Evolutionary conservation across 2,888 invertebrate genomes (phyloP), one percentile per base, ranked within the genome.

Genomic region (Pristionchus fissidentatus): DNA sequence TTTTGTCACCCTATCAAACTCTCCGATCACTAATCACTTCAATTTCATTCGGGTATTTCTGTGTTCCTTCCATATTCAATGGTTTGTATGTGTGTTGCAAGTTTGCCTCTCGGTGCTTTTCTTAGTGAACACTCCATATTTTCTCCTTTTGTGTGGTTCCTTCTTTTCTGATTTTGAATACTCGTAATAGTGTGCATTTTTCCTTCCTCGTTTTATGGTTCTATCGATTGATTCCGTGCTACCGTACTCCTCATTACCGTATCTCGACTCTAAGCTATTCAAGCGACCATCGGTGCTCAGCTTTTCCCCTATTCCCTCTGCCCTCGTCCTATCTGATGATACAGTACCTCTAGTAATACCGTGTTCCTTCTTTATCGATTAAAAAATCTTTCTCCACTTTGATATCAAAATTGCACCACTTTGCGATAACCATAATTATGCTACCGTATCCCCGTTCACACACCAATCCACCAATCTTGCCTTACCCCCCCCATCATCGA

Each of bases 211-310:
- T 75, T 29, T 46, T 38, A 38, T 43, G 73, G 73, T 43, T 32
- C 49, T 43, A n/a, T 75, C 75, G 22, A 75, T 75, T 29, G 35
- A 66, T 66, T 35, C 66, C 38, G 66, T 66, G 66, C 66, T 66
- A 66, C 22, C 38, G 66, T 66, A 66, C 66, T 66, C 66, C 66
- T 66, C 66, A 66, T 66, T 66, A 66, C 66, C 66, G 66, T 43
- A 43, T 75, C 43, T 75, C 75, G n/a, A 22, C 22, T 32, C 60
- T 29, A 29, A 19, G 60, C 60, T 62, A 62, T 32, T 62, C 29
- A 62, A 15, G 60, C 35, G 19, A 38, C 38, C n/a, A 13, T 66
- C 38, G 66, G 66, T 66, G 66, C 66, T 66, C 66, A 66, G 66
- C 66, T 66, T 38, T 38, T 38, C 60, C 60, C 38, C n/a, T n/a